phyloP scores from a whole-genome alignment of 2,797 vertebrate species.

The Pogoniulus pusillus region DNA sequence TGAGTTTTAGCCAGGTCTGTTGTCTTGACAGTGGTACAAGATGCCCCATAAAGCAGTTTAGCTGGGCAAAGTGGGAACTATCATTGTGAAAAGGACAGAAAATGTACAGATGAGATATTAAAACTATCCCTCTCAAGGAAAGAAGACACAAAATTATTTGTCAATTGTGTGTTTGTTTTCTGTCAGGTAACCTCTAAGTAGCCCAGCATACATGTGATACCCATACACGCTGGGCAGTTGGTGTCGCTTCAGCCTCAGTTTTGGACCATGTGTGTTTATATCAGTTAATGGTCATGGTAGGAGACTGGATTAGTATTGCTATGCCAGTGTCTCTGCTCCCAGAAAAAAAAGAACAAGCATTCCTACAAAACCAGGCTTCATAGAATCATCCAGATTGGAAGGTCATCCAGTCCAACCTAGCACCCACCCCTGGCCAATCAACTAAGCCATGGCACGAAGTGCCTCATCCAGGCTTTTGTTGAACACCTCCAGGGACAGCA shows the following conservation, averaged over 20 bases:
- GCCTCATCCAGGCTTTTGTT: too few species aligned
- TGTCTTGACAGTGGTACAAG: fast-evolving
- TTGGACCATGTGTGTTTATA: background rate
- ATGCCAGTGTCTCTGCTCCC: background rate
- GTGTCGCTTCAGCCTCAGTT: background rate
- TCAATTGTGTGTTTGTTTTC: background rate
- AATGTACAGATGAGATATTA: background rate
- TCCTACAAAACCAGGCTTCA: background rate
- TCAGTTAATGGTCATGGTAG: background rate
- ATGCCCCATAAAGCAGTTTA: background rate
- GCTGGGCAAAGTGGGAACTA: background rate
- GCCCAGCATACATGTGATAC: background rate
- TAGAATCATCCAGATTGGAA: too few species aligned
- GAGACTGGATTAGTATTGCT: background rate
- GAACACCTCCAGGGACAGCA: too few species aligned
- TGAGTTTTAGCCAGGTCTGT: background rate
- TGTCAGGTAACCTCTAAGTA: background rate
- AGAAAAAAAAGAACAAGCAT: background rate
- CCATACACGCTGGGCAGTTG: background rate
- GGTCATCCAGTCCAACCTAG: too few species aligned
- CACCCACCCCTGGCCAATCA: too few species aligned
- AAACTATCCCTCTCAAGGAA: background rate
- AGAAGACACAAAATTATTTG: background rate
- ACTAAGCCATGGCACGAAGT: too few species aligned
- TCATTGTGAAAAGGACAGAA: background rate